Base-by-base conservation (phyloP, 1,140 invertebrate genomes). In the Limonius californicus region DNA sequence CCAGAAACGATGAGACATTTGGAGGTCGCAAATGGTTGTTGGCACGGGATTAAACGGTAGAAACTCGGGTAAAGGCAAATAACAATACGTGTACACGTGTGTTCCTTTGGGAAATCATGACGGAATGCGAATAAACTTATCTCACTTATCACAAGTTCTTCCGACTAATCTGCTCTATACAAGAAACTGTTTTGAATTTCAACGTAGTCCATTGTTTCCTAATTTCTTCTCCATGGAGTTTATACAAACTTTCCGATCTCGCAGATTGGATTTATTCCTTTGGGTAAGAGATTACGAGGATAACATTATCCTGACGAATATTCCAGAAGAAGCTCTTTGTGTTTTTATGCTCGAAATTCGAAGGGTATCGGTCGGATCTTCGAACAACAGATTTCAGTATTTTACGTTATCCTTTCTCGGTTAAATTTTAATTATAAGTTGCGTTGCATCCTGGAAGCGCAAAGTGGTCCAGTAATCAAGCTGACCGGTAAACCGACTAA, bases 131-230 rank as follows among this genome's bases (percentile, higher is more conserved):
- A 68, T 63, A 65, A 68, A 65, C 66, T 60, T 59, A 68, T 65
- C 66, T 65, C 66, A 65, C 64, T 68, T 68, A 68, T 68, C 63
- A 65, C 63, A 68, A 68, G 63, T 68, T 68, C 64, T 64, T 65
- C 56, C 16, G 62, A 62, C 66, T 67, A 67, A 67, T 67, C 59
- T 65, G 66, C 62, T 42, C 62, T 61, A 30, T 57, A 60, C 61
- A 56, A 64, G 65, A 59, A 64, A 60, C 56, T 65, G 63, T 62
- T 67, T 67, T 65, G 66, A 67, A 67, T 65, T 62, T 62, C 65
- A 67, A 60, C 58, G 35, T 27, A 50, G 55, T 59, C 45, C 64
- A 66, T 63, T 66, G 65, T 67, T 67, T 64, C 65, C 63, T 67
- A 64, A 67, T 67, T 67, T 67, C 62, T 63, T 58, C 59, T 30